Evolutionary conservation across 2,113 vertebrate genomes (phyloP), one percentile per base, ranked within the genome.

Genomic region (Clinocottus analis): DNA sequence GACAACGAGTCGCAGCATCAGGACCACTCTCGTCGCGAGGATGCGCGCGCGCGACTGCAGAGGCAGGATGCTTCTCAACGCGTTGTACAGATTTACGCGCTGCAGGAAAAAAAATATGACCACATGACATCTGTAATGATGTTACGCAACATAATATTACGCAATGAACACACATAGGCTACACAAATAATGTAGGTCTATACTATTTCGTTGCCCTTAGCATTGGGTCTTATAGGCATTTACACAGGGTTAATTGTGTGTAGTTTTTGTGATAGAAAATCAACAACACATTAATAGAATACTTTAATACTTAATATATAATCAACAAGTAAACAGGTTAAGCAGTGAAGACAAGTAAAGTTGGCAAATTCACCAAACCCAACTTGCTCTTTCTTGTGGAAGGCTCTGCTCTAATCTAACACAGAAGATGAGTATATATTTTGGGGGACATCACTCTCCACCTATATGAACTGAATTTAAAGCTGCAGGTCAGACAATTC

Each of bases 1-100:
- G 89, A 60, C 12, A 87, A 58, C 85, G 67, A 74, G 45, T 17
- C 7, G 37, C 92, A 94, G 92, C 93, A 94, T 93, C 94, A 94
- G 93, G 85, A 94, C 90, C 93, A 92, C 43, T 72, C 21, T 55
- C 3, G 17, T 27, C 21, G 53, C 12, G 71, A 43, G 67, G 53
- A 74, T 71, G 56, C 74, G 74, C 73, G 73, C 27, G 5, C 27
- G 5, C 17, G 3, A n/a, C 39, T 39, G 27, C 33, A 4, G 19
- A 39, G 12, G 45, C 56, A 72, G 47, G 43, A 55, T 13, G 17
- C 14, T 59, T 29, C 14, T 35, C 12, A 58, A 19, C 49, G 65
- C 45, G 29, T 61, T 33, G 19, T 13, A 41, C 39, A 64, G 43
- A 56, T 1, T 14, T 9, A 14, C 21, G 21, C 7, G 14, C 58